Conservation (phyloP, 2,113 vertebrate species). For the Anseranas semipalmata region DNA sequence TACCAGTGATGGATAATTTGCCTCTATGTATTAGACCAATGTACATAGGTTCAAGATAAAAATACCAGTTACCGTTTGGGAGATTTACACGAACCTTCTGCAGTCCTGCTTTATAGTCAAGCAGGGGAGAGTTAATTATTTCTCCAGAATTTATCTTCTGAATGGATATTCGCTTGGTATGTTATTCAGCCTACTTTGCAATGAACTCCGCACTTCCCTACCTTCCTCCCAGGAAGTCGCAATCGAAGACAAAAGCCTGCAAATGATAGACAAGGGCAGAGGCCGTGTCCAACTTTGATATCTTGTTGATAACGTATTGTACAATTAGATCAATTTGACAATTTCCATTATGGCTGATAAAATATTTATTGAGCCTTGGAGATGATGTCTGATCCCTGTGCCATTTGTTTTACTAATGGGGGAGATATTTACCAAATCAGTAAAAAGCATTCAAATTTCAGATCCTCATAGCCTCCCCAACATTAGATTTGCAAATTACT, state of each 20-base stretch:
- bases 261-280: slow-evolving; percentile 77
- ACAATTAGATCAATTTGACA: slow-evolving; percentile 98
- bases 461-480: slow-evolving; percentile 76
- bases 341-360: slow-evolving; percentile 99
- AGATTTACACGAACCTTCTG: slow-evolving; percentile 48
- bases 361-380: slow-evolving; percentile 99
- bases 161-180: not conserved
- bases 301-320: slow-evolving; percentile 91
- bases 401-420: slow-evolving; percentile 95
- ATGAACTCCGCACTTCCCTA: slow-evolving; percentile 6
- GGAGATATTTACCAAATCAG: slow-evolving; percentile 77
- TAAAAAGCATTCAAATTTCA: slow-evolving; percentile 76
- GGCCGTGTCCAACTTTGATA: slow-evolving; percentile 85
- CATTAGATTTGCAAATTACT: slow-evolving; percentile 97
- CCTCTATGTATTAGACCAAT: not conserved
- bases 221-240: slow-evolving; percentile 38
- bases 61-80: slow-evolving; percentile 12
- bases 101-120: slow-evolving; percentile 17
- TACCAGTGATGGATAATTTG: slow-evolving; percentile 22
- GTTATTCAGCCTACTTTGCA: slow-evolving; percentile 19
- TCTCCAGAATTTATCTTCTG: slow-evolving; percentile 65
- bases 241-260: slow-evolving; percentile 64
- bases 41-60: slow-evolving; percentile 5
- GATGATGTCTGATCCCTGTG: slow-evolving; percentile 89
- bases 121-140: slow-evolving; percentile 54